phyloP scores from a whole-genome alignment of 2,797 vertebrate genomes.

The Poecilia velifera region DNA sequence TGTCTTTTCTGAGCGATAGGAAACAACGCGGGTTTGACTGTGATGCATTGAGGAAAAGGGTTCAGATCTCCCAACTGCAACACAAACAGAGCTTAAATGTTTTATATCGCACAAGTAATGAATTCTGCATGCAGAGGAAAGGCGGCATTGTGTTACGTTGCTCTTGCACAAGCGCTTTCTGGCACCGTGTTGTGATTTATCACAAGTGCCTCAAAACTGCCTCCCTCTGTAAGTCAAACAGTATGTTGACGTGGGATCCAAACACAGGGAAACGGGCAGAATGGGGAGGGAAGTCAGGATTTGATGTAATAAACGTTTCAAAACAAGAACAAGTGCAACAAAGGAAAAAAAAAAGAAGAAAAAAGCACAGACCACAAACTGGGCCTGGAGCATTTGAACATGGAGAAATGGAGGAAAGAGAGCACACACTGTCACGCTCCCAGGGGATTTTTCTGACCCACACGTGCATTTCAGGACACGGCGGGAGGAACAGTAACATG shows the following conservation, averaged over 20 bases:
- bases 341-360: background rate
- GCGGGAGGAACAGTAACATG: too few species aligned
- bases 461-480: background rate
- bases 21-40: background rate
- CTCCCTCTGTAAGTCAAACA: background rate
- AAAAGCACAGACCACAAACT: background rate
- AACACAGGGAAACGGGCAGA: background rate
- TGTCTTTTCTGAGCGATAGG: conserved; percentile 11
- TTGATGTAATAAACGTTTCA: background rate
- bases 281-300: background rate
- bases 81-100: conserved; percentile 4
- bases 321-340: background rate
- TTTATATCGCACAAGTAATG: conserved; percentile 10
- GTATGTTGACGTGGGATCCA: background rate
- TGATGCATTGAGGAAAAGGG: conserved; percentile 1
- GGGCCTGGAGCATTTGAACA: background rate
- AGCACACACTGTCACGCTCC: background rate
- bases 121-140: background rate
- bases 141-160: background rate
- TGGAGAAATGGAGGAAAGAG: background rate
- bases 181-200: background rate
- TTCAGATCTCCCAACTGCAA: conserved; percentile 3
- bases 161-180: background rate
- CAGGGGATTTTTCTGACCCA: background rate
- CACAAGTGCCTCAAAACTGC: background rate